Evolutionary conservation across 53 echinoderm and acorn worm species (phyloP), one percentile per base, ranked within the genome.

Genomic region (Astropecten irregularis): DNA sequence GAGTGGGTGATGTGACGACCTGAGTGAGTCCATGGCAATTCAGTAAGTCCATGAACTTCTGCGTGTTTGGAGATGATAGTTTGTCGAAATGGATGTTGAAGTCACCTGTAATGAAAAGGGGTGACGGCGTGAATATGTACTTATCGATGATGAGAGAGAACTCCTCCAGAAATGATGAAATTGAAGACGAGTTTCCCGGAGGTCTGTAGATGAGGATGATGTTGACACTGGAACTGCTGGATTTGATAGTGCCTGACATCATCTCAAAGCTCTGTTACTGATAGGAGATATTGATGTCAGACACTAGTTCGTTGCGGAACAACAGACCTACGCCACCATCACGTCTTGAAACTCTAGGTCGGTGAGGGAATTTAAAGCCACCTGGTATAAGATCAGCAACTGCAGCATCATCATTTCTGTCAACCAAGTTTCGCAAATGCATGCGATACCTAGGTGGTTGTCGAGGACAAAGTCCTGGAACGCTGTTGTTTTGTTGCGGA

Each of bases 351-450:
- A 79, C 30, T 69, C 69, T 83, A 11, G 56, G 55, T 7, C 19
- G 0, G 19, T 83, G 69, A 9, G 54, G 68, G 44, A 83, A 83
- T 22, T 39, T 56, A 51, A 52, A 83, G 27, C 83, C 69, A 21
- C 56, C 34, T 9, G 69, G 83, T 39, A 29, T 39, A 7, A 83
- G 58, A 27, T 28, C 69, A 26, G 69, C 69, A 49, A 69, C 54
- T 2, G 40, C 83, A 8, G 83, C 69, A 42, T 69, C 83, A 55
- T 83, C 83, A 0, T 37, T 1, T 23, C 25, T 25, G 69, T 53
- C 18, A 83, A 25, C 68, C 69, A 83, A 1, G 83, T 83, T 33
- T 83, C 83, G 18, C 84, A 84, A 1, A 68, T 40, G 30, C 70
- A 37, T 28, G 65, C 82, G 5, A 64, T 30, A 33, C 65, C 82